phyloP scores from a whole-genome alignment of 2,888 invertebrate genomes.

The Drosophila quinaria region DNA sequence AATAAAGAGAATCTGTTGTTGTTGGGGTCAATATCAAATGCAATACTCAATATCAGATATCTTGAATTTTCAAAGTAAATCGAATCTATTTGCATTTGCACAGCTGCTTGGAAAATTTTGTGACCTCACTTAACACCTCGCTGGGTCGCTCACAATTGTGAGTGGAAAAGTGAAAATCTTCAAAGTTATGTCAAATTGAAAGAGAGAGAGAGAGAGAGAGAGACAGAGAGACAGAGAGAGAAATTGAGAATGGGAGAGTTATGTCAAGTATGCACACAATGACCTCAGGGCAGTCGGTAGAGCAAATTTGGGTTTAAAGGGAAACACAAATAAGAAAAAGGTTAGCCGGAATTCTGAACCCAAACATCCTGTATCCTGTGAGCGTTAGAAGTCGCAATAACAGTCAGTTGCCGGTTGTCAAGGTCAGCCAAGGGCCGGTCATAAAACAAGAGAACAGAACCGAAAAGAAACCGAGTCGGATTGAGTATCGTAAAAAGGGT shows the following conservation, averaged over 20 bases:
- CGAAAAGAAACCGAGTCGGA: conserved; percentile 2
- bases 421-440: conserved; percentile 46
- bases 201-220: not conserved
- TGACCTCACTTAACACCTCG: conserved; percentile 55
- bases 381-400: conserved; percentile 34
- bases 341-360: conserved; percentile 47
- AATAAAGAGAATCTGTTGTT: not conserved
- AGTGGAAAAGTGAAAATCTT: conserved; percentile 8
- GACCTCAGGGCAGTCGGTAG: conserved; percentile 31
- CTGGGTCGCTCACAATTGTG: not conserved
- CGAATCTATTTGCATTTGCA: conserved; percentile 32
- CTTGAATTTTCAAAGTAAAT: not conserved
- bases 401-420: conserved; percentile 39
- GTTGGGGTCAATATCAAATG: not conserved
- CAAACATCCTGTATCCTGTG: conserved; percentile 62
- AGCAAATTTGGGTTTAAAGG: conserved; percentile 26
- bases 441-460: conserved; percentile 35
- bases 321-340: conserved; percentile 54
- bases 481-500: conserved; percentile 51
- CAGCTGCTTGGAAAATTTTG: conserved; percentile 48
- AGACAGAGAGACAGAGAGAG: not conserved
- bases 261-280: conserved; percentile 34
- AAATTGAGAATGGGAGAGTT: conserved; percentile 6
- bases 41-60: not conserved
- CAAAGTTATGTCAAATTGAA: conserved; percentile 19